These are phyloP conservation scores for Rutpela maculata DNA, from an alignment of 2,888 invertebrate genomes.

Conservation along the genomic window DNA sequence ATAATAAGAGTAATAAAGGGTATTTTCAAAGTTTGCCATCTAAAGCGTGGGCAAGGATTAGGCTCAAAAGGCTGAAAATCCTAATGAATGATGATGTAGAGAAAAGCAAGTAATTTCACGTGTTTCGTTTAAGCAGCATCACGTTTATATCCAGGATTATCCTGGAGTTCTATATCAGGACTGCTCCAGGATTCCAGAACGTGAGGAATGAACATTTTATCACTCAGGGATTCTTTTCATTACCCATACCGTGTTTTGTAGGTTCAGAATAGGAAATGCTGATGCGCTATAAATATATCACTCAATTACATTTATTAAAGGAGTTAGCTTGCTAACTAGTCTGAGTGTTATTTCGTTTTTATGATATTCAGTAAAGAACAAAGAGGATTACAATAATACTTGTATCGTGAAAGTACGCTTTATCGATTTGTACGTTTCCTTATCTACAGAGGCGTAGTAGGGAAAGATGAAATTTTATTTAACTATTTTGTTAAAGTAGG, in stretches of 20 bases:
- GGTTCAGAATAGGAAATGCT: conserved; percentile 13
- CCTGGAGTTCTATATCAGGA: conserved; percentile 45
- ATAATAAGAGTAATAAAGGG: background rate
- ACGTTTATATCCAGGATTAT: conserved; percentile 58
- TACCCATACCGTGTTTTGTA: conserved; percentile 17
- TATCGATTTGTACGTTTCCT: background rate
- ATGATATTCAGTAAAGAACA: background rate
- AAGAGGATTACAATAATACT: background rate
- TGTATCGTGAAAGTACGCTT: background rate
- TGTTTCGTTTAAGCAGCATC: conserved; percentile 58
- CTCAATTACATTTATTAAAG: conserved; percentile 10
- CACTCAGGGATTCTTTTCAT: conserved; percentile 23
- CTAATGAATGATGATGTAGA: conserved; percentile 61
- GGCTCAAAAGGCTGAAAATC: conserved; percentile 50
- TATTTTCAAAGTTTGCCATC: background rate
- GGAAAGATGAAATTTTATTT: no score
- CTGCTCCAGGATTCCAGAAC: conserved; percentile 29
- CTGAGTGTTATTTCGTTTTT: background rate
- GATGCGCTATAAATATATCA: conserved; percentile 11
- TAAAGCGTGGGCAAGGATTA: conserved; percentile 42
- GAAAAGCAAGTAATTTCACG: conserved; percentile 58
- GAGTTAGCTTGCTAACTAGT: background rate
- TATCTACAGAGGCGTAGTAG: background rate
- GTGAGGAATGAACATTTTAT: conserved; percentile 37
- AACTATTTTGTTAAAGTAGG: no score